Evolutionary conservation across 2,888 invertebrate genomes (phyloP), one percentile per base, ranked within the genome.

Genomic region (Tachina grossa): DNA sequence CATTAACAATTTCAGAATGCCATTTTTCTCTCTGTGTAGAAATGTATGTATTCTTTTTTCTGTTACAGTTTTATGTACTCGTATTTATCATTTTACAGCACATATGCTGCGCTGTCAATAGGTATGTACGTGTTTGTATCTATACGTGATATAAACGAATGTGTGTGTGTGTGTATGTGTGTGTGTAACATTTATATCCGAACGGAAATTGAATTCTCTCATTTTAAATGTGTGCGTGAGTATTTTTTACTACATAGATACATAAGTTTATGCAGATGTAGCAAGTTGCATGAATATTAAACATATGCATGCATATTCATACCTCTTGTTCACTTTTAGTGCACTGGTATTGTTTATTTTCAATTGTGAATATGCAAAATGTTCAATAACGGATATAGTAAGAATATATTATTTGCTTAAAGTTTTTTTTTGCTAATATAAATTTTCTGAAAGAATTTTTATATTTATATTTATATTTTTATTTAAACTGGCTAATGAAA

Each of bases 151-250:
- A 6, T 31, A 6, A 31, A 31, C 6, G 31, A 31, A 31, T 51
- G 41, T 31, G 14, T 57, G 55, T 51, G 39, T 45, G 16, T 6
- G 11, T 41, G 41, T 57, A 10, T 51, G 41, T 31, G 13, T 55
- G 55, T 53, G 39, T 45, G 4, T 14, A 19, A n/a, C 76, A 71
- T 41, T 31, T 57, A 82, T 71, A 87, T 86, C 86, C 85, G 75
- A 47, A 78, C 79, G 87, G 87, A 87, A 87, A 87, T 87, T 87
- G 78, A 87, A 87, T 87, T 69, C 84, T 78, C 57, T 57, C 55
- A 69, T 74, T 85, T 71, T 75, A 14, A 68, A 39, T 39, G 68
- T 22, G 9, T 59, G 65, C 66, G 43, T 66, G 19, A 53, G 41
- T 39, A 10, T 55, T 66, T n/a, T 57, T 53, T 43, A 10, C 49